A percentile compares a stretch with the other conserved stretches of the same genome.
Conservation (phyloP, 2,113 vertebrate species). For the Catharus bicknelli region DNA sequence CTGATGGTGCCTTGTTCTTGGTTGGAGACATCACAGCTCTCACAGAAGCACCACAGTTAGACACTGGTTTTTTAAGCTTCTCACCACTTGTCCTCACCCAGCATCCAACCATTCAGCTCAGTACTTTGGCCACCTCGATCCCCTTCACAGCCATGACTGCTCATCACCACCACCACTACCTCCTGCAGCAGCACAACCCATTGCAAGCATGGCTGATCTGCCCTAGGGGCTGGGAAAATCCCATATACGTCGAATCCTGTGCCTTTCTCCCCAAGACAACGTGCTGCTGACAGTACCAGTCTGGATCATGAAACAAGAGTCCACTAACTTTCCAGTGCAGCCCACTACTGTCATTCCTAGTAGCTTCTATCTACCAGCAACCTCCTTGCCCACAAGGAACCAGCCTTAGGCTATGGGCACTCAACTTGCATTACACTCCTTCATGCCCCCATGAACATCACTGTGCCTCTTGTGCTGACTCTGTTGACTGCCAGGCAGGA, state of each 20-base stretch:
- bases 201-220: background rate
- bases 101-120: background rate
- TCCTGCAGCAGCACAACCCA: background rate
- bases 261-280: background rate
- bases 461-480: background rate
- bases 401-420: background rate
- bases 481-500: background rate
- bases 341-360: background rate
- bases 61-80: background rate
- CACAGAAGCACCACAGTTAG: background rate
- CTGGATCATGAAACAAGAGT: rapidly evolving
- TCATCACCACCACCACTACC: background rate
- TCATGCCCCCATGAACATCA: background rate
- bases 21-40: background rate
- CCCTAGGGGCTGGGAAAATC: background rate
- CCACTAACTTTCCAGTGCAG: background rate
- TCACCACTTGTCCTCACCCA: background rate
- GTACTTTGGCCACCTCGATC: background rate
- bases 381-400: background rate
- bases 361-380: background rate
- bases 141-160: background rate
- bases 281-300: background rate
- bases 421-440: background rate
- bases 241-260: background rate
- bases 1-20: rapidly evolving